phyloP scores from a whole-genome alignment of 2,113 vertebrate genomes.

The Nipponia nippon region DNA sequence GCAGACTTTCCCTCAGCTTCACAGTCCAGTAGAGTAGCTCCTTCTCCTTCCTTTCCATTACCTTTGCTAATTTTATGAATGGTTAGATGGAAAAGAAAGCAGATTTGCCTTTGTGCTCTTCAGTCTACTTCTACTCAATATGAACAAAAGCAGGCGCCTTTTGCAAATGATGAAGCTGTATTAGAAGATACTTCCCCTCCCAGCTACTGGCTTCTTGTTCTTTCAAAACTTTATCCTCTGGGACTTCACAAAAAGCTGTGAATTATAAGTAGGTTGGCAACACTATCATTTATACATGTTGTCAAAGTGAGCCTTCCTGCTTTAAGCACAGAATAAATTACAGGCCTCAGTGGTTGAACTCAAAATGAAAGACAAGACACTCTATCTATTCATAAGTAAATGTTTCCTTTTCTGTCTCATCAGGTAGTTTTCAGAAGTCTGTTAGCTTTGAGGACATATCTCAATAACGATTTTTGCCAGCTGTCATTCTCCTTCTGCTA shows the following conservation, averaged over 20 bases:
- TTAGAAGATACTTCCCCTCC: not conserved
- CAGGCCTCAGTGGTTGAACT: not conserved
- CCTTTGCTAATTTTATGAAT: not conserved
- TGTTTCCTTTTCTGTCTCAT: not conserved
- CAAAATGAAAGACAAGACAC: not conserved
- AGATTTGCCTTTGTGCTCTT: not conserved
- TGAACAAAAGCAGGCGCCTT: not conserved
- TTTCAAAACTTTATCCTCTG: not conserved
- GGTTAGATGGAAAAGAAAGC: not conserved
- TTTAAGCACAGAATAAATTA: not conserved
- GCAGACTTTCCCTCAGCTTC: not conserved
- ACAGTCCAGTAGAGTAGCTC: not conserved
- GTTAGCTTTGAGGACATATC: not conserved
- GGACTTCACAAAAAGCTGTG: not conserved
- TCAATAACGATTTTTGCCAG: not conserved
- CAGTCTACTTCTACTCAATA: not conserved
- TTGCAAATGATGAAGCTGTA: not conserved
- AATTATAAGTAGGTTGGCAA: not conserved
- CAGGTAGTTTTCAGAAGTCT: not conserved
- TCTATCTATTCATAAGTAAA: not conserved
- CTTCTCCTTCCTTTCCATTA: not conserved
- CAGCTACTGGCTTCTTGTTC: not conserved
- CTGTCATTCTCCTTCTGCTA: not conserved
- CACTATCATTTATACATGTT: not conserved
- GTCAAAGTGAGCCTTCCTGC: not conserved